Evolutionary conservation across 2,797 vertebrate species (phyloP), one percentile per base, ranked within the genome.

Genomic region (Pipistrellus nathusii): DNA sequence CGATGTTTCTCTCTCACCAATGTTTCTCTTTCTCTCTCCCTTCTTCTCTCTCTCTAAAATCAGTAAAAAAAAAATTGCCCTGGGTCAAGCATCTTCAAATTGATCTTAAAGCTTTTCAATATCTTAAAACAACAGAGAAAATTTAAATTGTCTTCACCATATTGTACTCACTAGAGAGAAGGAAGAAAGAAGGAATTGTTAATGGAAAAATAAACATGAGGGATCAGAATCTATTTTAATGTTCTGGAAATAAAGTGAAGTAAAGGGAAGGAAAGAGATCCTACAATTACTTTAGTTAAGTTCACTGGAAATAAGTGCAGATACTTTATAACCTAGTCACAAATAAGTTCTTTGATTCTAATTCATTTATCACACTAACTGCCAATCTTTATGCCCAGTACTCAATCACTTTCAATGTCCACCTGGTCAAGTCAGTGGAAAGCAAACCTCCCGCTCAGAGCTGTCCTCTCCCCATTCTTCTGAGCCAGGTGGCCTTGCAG

Each of bases 221-320:
- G 12, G 17, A n/a, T 46, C 27, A 80, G 32, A 30, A 9, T 78
- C 30, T 20, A 66, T 78, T 53, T 91, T 66, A 92, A 48, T 53
- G 86, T 88, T 88, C 55, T 51, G 18, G 30, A 73, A 93, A 86
- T 85, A 53, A 85, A 5, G 25, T 5, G 38, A 15, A 94, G 17
- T 75, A 73, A 81, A 93, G 55, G 17, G 11, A 66, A 84, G 88
- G 38, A 17, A 30, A 77, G 85, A 82, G 35, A 64, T n/a, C 48
- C 38, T 41, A 73, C 25, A 76, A 71, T 38, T 53, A 14, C n/a
- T 93, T 87, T 59, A 5, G 32, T 90, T 86, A 94, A 82, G 6
- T 93, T 81, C 53, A 71, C 27, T 89, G 57, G 30, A 85, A 89
- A 89, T 76, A 88, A 62, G 6, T 93, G 51, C 94, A 89, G 44